Percentiles rank a stretch among this genome's conserved stretches.
Conservation (phyloP, 2,888 invertebrate species). For the Spisula subtruncata region DNA sequence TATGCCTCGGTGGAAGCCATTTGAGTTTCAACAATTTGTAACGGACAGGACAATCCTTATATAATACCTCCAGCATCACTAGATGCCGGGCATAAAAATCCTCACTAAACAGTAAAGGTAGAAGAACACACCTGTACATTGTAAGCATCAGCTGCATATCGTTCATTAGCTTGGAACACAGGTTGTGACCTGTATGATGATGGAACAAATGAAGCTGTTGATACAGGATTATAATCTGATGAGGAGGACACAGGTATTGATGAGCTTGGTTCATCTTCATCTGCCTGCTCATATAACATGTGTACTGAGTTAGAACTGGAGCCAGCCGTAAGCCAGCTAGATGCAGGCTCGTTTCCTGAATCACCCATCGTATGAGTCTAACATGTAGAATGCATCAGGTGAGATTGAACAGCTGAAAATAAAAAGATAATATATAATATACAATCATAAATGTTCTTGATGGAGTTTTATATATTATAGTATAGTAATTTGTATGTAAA, state of each 20-base stretch:
- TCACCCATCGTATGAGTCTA: constrained; percentile 37
- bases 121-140: constrained; percentile 30
- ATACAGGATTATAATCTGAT: constrained; percentile 30
- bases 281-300: background rate
- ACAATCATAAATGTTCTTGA: too few relatives aligned
- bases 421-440: too few relatives aligned
- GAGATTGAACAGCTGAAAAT: too few relatives aligned
- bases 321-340: constrained; percentile 27
- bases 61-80: too few relatives aligned
- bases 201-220: constrained; percentile 51
- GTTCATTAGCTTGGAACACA: constrained; percentile 18
- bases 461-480: too few relatives aligned
- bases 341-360: constrained; percentile 2
- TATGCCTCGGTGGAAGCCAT: too few relatives aligned
- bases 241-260: constrained; percentile 48
- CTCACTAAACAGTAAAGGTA: too few relatives aligned
- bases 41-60: too few relatives aligned
- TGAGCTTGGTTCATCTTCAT: constrained; percentile 60
- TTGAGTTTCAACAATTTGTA: too few relatives aligned
- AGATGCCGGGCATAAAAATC: too few relatives aligned
- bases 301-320: constrained; percentile 15
- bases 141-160: constrained; percentile 50
- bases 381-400: too few relatives aligned
- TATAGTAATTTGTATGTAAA: too few relatives aligned
- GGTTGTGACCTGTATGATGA: constrained; percentile 39